phyloP scores from a whole-genome alignment of 2,888 invertebrate genomes.

The Torymus auratus region DNA sequence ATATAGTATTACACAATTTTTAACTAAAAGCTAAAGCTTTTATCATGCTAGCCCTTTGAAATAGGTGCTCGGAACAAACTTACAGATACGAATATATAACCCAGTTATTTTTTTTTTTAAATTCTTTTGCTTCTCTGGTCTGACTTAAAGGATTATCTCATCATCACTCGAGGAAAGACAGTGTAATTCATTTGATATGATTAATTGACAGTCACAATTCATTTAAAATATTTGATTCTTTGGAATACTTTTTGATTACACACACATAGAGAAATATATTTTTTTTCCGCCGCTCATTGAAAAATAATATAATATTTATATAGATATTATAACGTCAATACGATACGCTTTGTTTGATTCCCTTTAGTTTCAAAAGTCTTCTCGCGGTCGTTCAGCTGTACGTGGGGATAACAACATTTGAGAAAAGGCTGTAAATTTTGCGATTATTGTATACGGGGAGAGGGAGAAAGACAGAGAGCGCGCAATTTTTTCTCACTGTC shows the following conservation, averaged over 20 bases:
- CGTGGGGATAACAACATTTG: background rate
- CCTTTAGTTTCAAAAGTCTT: constrained; percentile 37
- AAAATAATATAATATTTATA: constrained; percentile 30
- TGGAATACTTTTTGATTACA: constrained; percentile 21
- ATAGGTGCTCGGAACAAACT: too few relatives aligned
- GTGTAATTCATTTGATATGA: constrained; percentile 30
- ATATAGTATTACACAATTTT: too few relatives aligned
- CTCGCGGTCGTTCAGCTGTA: background rate
- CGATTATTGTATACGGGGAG: too few relatives aligned
- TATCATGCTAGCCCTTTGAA: too few relatives aligned
- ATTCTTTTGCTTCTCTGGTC: too few relatives aligned
- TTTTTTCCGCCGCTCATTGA: background rate
- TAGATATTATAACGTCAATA: constrained; percentile 9
- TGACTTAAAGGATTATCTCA: too few relatives aligned
- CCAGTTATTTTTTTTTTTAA: too few relatives aligned
- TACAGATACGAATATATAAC: too few relatives aligned
- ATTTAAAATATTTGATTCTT: constrained; percentile 34
- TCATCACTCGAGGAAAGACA: constrained; percentile 24
- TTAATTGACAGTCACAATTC: constrained; percentile 53
- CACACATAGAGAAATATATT: constrained; percentile 29
- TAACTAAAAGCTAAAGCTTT: too few relatives aligned
- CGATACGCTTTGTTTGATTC: constrained; percentile 34
- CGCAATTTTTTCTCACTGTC: background rate
- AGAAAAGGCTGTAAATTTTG: constrained; percentile 4
- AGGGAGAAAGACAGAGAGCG: background rate